Base-by-base conservation (phyloP, 2,888 invertebrate species). In the Neoitamus cyanurus region DNA sequence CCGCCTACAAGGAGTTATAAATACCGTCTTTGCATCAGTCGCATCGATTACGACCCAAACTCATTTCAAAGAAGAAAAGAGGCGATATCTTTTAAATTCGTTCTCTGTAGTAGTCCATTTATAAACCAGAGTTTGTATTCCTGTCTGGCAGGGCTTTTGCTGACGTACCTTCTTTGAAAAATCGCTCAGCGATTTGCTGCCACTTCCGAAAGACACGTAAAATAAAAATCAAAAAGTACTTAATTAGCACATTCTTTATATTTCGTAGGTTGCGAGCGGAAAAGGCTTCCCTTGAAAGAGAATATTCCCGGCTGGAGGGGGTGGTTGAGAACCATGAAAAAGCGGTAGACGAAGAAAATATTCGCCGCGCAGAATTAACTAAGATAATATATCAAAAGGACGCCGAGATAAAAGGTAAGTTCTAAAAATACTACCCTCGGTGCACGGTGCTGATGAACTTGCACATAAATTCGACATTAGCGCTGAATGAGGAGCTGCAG, bases 381-480 rank as follows among this genome's bases (percentile, higher is more conserved):
- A 69, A 20, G 9, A 73, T 84, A 82, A 69, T 84, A 11, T 82
- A 84, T n/a, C 13, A 25, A 31, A 84, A 84, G 68, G 34, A 85
- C 34, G 11, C 30, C 6, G 69, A 69, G 36, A 85, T 84, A 80
- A 82, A 31, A 9, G 77, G 85, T 85, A 75, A 75, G 42, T 72
- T 15, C 20, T 3, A 2, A 58, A 58, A 25, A 58, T 58, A 25
- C 25, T 48, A 48, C 7, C 20, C 4, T 6, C 48, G 15, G 15
- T 48, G 15, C 7, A 13, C 28, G 4, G 9, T n/a, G 31, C 37
- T 20, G 36, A 77, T 34, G 25, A 84, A 84, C 15, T 77, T 31
- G 36, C 15, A 73, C 36, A 20, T 48, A 58, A 58, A 25, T 58
- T 58, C 58, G 25, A 58, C 20, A 20, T 58, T 58, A 84, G 84